Conservation (phyloP, 64 coral and sea anemone genomes). For the Anthopleura sola region DNA sequence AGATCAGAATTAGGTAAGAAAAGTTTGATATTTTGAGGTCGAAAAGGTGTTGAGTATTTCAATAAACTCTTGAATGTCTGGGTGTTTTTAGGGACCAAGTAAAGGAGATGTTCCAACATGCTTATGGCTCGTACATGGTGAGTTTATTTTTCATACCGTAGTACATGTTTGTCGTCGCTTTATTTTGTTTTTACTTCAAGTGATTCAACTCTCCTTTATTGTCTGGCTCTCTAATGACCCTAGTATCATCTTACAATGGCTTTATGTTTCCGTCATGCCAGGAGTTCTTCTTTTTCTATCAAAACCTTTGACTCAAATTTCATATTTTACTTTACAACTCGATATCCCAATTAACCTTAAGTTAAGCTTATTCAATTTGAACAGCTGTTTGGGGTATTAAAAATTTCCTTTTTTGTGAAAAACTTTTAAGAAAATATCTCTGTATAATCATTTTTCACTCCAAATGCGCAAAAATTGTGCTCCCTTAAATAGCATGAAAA, state of each 20-base stretch:
- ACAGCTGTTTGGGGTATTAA: no score
- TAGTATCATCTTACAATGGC: not conserved
- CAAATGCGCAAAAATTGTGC: no score
- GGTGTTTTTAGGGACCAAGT: slow-evolving; percentile 67
- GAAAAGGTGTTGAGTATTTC: not conserved
- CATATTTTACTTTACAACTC: not conserved
- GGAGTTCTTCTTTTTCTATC: not conserved
- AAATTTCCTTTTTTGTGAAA: no score
- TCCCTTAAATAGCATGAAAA: no score
- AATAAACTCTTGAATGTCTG: not conserved
- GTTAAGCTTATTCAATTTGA: no score
- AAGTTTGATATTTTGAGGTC: not conserved
- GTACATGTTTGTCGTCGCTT: not conserved
- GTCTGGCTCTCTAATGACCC: not conserved
- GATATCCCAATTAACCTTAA: no score
- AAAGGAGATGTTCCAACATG: slow-evolving; percentile 97
- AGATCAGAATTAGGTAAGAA: slow-evolving; percentile 38
- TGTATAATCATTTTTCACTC: no score
- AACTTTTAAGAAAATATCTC: no score
- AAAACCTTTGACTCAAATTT: not conserved
- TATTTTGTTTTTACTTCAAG: not conserved
- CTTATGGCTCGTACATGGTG: slow-evolving; percentile 97
- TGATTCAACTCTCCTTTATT: slow-evolving; percentile 4
- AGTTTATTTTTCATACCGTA: slow-evolving; percentile 41
- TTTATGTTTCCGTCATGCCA: not conserved